Percentiles rank a stretch among this genome's conserved stretches.
These are phyloP conservation scores for Tokudaia muenninki DNA, from an alignment of 2,797 vertebrate species.

Conservation along the genomic window DNA sequence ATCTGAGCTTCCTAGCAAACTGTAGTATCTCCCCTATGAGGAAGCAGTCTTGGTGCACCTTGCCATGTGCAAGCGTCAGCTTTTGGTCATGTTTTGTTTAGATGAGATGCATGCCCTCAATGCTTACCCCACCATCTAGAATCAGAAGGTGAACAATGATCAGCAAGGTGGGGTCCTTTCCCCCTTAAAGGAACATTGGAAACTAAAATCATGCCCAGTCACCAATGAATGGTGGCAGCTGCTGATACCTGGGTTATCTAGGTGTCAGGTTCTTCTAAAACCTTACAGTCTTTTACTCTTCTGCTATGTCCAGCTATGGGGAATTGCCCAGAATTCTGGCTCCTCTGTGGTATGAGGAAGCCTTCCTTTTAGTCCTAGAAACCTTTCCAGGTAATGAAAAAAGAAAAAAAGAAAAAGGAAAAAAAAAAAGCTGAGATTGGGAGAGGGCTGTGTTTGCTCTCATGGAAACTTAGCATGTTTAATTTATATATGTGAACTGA, in stretches of 20 bases:
- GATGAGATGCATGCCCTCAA: neutral
- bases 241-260: neutral
- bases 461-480: neutral
- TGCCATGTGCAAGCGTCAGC: neutral
- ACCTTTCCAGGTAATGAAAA: neutral
- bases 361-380: neutral
- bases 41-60: neutral
- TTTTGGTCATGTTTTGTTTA: constrained; percentile 15
- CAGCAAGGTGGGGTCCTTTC: neutral
- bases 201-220: neutral
- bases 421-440: neutral
- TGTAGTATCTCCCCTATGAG: neutral
- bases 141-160: neutral
- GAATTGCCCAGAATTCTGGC: neutral
- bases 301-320: neutral
- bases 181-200: neutral
- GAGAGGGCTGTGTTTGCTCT: neutral
- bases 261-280: neutral
- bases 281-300: neutral
- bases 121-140: neutral
- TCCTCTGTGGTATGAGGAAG: neutral
- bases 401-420: too few species aligned
- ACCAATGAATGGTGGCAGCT: neutral
- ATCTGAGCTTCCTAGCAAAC: neutral
- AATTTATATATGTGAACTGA: neutral